Conservation (phyloP, 2,113 vertebrate genomes). For the Gambusia affinis region DNA sequence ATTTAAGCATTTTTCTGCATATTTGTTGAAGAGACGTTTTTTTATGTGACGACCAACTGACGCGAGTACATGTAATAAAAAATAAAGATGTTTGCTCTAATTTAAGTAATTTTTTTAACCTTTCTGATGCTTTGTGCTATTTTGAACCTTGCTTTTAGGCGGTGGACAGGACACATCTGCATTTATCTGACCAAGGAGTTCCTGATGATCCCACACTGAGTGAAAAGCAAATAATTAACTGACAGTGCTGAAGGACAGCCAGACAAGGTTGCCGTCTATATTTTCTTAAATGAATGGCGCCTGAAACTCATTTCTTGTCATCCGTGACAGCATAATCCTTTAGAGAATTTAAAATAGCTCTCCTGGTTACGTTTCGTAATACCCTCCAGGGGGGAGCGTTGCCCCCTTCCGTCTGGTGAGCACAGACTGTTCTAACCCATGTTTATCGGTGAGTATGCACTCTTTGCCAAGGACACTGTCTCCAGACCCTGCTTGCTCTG, state of each 20-base stretch:
- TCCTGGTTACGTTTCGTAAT: slow-evolving; percentile 53
- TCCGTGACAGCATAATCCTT: slow-evolving; percentile 37
- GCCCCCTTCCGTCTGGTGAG: slow-evolving; percentile 33
- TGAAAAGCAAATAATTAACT: not conserved
- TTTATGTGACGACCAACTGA: not conserved
- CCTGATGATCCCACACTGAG: slow-evolving; percentile 34
- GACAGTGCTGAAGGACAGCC: not conserved
- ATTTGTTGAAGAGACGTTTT: too few relatives aligned
- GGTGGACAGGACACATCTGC: slow-evolving; percentile 22
- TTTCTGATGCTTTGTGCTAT: slow-evolving; percentile 32
- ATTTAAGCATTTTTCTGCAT: not conserved
- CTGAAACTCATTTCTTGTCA: slow-evolving; percentile 15
- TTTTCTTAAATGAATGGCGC: not conserved
- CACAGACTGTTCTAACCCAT: slow-evolving; percentile 59
- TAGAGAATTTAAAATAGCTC: slow-evolving; percentile 60
- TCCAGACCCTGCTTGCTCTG: slow-evolving; percentile 56
- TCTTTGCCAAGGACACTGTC: slow-evolving; percentile 69
- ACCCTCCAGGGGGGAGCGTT: slow-evolving; percentile 45
- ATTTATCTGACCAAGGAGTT: slow-evolving; percentile 16
- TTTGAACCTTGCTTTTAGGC: slow-evolving; percentile 45
- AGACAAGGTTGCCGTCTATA: not conserved
- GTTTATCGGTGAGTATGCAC: slow-evolving; percentile 51
- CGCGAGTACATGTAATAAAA: not conserved
- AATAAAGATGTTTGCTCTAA: not conserved
- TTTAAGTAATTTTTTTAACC: not conserved